phyloP scores from a whole-genome alignment of 2,888 invertebrate genomes.

The Trisateles emortualis region DNA sequence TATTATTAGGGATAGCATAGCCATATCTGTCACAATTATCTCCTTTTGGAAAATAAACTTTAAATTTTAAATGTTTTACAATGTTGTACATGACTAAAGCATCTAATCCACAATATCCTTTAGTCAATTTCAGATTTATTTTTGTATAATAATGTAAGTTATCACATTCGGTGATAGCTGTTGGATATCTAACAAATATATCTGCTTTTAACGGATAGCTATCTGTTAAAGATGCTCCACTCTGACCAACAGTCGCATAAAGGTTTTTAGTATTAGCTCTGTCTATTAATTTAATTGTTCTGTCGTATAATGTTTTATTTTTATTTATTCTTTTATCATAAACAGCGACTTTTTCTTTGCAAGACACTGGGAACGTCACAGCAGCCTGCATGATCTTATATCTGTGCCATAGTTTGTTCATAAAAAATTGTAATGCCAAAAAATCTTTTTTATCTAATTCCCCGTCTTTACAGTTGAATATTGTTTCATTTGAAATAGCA shows the following conservation, averaged over 20 bases:
- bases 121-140: slow-evolving; percentile 37
- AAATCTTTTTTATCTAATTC: slow-evolving; percentile 38
- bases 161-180: slow-evolving; percentile 55
- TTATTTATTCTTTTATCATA: slow-evolving; percentile 50
- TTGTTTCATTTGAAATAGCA: slow-evolving; percentile 44
- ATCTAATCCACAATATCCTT: slow-evolving; percentile 63
- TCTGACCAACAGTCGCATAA: slow-evolving; percentile 22
- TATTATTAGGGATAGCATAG: slow-evolving; percentile 32
- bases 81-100: slow-evolving; percentile 61
- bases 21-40: slow-evolving; percentile 49
- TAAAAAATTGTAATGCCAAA: slow-evolving; percentile 43
- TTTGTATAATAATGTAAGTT: slow-evolving; percentile 49
- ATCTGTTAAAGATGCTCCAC: slow-evolving; percentile 38
- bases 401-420: slow-evolving; percentile 61
- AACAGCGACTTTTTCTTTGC: slow-evolving; percentile 49
- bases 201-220: slow-evolving; percentile 58
- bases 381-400: slow-evolving; percentile 46
- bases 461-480: slow-evolving; percentile 50
- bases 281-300: slow-evolving; percentile 52
- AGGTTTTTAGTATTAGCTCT: slow-evolving; percentile 29
- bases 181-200: slow-evolving; percentile 64
- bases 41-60: slow-evolving; percentile 41
- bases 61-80: slow-evolving; percentile 55
- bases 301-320: slow-evolving; percentile 47
- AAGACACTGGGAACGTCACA: slow-evolving; percentile 57